Evolutionary conservation across 92 coral and sea anemone genomes (phyloP), one percentile per base, ranked within the genome.

Genomic region (Heliopora coerulea): DNA sequence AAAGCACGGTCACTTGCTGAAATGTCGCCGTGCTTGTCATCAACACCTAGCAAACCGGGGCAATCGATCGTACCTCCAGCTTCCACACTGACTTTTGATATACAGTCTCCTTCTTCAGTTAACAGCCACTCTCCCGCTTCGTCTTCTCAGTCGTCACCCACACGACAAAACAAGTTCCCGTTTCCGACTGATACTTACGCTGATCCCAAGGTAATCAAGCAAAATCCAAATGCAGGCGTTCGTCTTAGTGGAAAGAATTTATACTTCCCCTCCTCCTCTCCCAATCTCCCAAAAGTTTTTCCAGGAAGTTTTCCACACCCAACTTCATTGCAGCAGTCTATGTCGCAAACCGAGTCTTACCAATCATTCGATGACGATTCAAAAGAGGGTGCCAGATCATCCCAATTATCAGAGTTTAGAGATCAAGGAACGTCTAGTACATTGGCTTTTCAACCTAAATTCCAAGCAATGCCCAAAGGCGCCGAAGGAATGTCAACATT

Each of bases 1-100:
- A 26, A 67, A 11, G 1, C 54, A 8, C 74, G 48, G 10, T 19
- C 54, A 3, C 26, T 44, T 17, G 26, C 52, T 40, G 41, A 54
- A 67, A 67, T 44, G 48, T 26, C 48, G 33, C 74, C 74, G 8
- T 67, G 48, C 48, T 49, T 67, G 23, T 67, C 74, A 13, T 67
- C 74, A 13, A 67, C 74, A 13, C 74, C 74, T 2, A 44, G 35
- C 27, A 44, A 24, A 67, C 28, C 74, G 12, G 23, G 10, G 18
- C 40, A 0, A 5, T 34, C 3, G 21, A 10, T n/a, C 31, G 49
- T 20, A 19, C 35, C 72, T 20, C 24, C 1, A 14, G 12, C 3
- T 10, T 42, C 27, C 23, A 11, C 18, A 6, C n/a, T 33, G 0
- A 17, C 72, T 29, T n/a, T 8, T 37, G 56, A 46, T 46, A n/a